Evolutionary conservation across 2,888 invertebrate species (phyloP).

Genomic region (Eucera pruinosa): DNA sequence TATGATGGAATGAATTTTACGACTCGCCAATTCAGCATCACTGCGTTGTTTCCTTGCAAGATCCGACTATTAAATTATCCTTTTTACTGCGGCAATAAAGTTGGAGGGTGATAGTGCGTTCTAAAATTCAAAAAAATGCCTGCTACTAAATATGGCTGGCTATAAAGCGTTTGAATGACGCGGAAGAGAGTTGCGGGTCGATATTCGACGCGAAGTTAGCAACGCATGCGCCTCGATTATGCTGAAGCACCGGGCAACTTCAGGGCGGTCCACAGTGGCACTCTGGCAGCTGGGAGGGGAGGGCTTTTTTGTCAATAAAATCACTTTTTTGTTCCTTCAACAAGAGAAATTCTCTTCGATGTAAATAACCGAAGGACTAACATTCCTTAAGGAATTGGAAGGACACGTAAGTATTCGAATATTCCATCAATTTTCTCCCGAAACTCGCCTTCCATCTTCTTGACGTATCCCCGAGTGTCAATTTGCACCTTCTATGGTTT

Average conservation of each 20-base stretch:
- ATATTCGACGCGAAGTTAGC: constrained; percentile 65
- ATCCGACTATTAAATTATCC: constrained; percentile 12
- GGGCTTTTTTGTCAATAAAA: constrained; percentile 35
- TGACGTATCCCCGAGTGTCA: constrained; percentile 38
- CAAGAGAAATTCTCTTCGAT: constrained; percentile 41
- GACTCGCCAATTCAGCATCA: no score
- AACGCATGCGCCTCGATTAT: constrained; percentile 64
- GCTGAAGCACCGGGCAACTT: constrained; percentile 58
- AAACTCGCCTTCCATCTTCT: background rate
- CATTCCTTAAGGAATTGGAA: constrained; percentile 15
- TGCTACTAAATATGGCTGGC: background rate
- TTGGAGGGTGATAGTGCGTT: background rate
- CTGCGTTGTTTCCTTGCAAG: background rate
- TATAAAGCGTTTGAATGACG: constrained; percentile 59
- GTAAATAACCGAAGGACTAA: constrained; percentile 46
- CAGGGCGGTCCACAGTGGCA: constrained; percentile 73
- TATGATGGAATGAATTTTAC: background rate
- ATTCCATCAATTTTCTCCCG: background rate
- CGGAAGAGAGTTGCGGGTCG: constrained; percentile 54
- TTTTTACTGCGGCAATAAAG: constrained; percentile 12
- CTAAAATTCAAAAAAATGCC: constrained; percentile 21
- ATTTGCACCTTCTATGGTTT: background rate
- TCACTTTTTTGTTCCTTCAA: constrained; percentile 17
- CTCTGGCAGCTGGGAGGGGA: constrained; percentile 51
- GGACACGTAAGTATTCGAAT: constrained; percentile 36